phyloP scores from a whole-genome alignment of 2,113 vertebrate genomes.

The Elaphurus davidianus region DNA sequence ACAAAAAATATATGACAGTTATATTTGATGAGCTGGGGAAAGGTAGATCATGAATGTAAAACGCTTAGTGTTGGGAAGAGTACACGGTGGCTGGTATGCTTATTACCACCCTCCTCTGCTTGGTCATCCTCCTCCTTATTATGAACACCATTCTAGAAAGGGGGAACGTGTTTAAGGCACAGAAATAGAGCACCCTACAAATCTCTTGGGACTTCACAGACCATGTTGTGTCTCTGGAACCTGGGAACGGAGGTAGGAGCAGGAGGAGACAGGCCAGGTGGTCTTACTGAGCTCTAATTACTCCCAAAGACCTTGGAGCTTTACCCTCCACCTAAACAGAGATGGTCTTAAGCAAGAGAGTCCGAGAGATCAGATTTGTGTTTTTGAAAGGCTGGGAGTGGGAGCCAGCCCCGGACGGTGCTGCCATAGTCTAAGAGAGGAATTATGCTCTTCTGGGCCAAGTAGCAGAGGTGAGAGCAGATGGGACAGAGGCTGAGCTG shows the following conservation, averaged over 20 bases:
- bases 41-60: neutral
- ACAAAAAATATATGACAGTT: neutral
- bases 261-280: neutral
- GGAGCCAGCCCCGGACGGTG: neutral
- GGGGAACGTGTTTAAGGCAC: neutral
- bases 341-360: neutral
- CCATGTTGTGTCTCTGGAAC: neutral
- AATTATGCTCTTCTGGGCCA: neutral
- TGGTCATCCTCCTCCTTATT: fast-evolving
- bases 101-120: neutral
- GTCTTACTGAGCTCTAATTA: neutral
- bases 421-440: neutral
- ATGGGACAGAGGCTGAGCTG: neutral
- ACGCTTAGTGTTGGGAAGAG: neutral
- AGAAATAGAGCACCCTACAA: neutral
- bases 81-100: neutral
- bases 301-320: neutral
- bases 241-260: neutral
- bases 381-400: neutral
- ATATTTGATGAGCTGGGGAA: neutral
- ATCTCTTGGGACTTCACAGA: neutral
- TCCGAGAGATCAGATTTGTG: neutral
- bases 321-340: neutral
- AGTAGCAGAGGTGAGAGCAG: neutral
- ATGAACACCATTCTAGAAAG: neutral